Base-by-base conservation (phyloP, 2,888 invertebrate genomes). In the Rugalucina vietnamica region DNA sequence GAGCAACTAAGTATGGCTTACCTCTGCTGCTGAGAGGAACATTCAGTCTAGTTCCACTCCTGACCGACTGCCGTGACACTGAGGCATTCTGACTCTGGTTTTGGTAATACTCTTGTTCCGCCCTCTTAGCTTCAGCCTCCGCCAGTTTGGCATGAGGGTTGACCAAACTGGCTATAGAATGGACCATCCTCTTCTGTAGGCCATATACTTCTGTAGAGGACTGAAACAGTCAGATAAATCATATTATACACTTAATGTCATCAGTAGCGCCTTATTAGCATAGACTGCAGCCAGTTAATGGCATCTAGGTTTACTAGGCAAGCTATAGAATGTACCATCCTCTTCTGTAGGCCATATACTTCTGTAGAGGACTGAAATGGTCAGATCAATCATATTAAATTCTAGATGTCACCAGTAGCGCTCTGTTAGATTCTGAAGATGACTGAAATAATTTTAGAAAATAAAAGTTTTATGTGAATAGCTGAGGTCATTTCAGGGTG, bases 241-340 rank as follows among this genome's bases (percentile, higher is more conserved):
- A n/a, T n/a, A n/a, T n/a, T n/a, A n/a, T n/a, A n/a, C n/a, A n/a
- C n/a, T n/a, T n/a, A n/a, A n/a, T n/a, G n/a, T n/a, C n/a, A n/a
- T n/a, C n/a, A n/a, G n/a, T n/a, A n/a, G n/a, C 21, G 84, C 85
- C 57, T 77, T 76, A 57, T 78, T 84, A 0, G 89, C 90, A 76
- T 91, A 90, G 27, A 82, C 76, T 37, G 88, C 89, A 0, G 91
- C 89, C 65, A 91, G 82, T 39, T 88, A n/a, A n/a, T 85, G 49
- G 91, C 89, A 75, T 93, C 92, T 18, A 92, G 92, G 77, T 93
- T 93, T 24, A 93, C 91, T 54, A 93, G 85, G 81, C 92, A 92
- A 0, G 92, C 88, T 1, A 93, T 91, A 8, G 93, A 91, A 76
- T 93, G 92, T 0, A 92, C 88, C 87, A 91, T 90, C 76, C 88